Evolutionary conservation across 2,797 vertebrate genomes (phyloP).

Genomic region (Karalla daura): DNA sequence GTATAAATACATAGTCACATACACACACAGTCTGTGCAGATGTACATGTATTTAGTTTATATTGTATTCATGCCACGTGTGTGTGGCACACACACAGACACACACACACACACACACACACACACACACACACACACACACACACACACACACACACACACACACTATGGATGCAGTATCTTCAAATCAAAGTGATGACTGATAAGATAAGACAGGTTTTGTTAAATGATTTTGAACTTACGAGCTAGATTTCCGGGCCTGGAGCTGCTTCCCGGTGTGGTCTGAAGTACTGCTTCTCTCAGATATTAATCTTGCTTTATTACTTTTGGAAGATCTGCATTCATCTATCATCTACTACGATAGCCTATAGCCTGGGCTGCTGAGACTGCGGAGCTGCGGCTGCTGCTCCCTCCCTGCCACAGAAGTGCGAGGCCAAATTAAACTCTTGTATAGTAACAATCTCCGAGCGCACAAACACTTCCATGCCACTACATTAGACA

Average conservation of each 20-base stretch:
- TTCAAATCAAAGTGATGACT: constrained; percentile 40
- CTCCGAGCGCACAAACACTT: constrained; percentile 38
- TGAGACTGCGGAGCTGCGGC: constrained; percentile 19
- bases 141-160: too few relatives aligned
- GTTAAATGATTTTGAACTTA: constrained; percentile 67
- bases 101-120: too few relatives aligned
- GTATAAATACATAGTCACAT: too few relatives aligned
- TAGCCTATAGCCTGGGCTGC: constrained; percentile 27
- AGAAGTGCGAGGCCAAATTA: constrained; percentile 46
- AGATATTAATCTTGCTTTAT: constrained; percentile 66
- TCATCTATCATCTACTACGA: constrained; percentile 53
- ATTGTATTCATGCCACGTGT: too few relatives aligned
- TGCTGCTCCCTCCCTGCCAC: constrained; percentile 40
- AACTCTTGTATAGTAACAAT: constrained; percentile 46
- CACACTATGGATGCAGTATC: too few relatives aligned
- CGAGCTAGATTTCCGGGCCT: constrained; percentile 35
- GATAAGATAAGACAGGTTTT: constrained; percentile 59
- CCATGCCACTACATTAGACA: constrained; percentile 35
- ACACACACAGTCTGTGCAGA: too few relatives aligned
- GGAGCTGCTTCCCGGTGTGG: constrained; percentile 36
- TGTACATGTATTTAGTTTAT: too few relatives aligned
- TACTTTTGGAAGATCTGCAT: constrained; percentile 49
- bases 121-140: too few relatives aligned
- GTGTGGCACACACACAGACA: too few relatives aligned
- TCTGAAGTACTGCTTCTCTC: constrained; percentile 56